A percentile compares a stretch with the other conserved stretches of the same genome.
Evolutionary conservation across 2,888 invertebrate genomes (phyloP).

Genomic region (Ochlodes sylvanus): DNA sequence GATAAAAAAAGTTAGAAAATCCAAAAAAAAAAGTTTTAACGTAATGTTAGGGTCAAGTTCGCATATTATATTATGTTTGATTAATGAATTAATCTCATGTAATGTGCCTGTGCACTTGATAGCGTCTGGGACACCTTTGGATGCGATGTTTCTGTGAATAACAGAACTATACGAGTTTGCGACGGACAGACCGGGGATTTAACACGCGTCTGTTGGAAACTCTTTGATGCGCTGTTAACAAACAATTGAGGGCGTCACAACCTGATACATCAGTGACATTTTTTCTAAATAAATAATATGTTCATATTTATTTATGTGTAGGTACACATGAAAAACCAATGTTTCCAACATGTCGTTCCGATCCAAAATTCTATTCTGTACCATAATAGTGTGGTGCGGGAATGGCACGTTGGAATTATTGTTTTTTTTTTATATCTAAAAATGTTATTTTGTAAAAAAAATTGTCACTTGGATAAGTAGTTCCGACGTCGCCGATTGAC

Average conservation of each 20-base stretch:
- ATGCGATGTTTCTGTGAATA: slow-evolving; percentile 50
- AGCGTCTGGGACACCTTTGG: slow-evolving; percentile 62
- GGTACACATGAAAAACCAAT: too few species aligned
- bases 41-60: slow-evolving; percentile 66
- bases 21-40: slow-evolving; percentile 63
- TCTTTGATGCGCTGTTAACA: slow-evolving; percentile 51
- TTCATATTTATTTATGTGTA: too few species aligned
- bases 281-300: too few species aligned
- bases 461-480: too few species aligned
- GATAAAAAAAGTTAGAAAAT: slow-evolving; percentile 62
- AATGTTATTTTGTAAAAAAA: too few species aligned
- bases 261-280: neutral
- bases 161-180: slow-evolving; percentile 55
- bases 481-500: too few species aligned
- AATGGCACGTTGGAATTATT: too few species aligned
- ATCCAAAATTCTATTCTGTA: too few species aligned
- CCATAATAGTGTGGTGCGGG: too few species aligned
- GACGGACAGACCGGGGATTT: slow-evolving; percentile 57
- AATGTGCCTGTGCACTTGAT: slow-evolving; percentile 80
- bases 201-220: slow-evolving; percentile 56
- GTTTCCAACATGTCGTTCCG: too few species aligned
- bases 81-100: slow-evolving; percentile 76
- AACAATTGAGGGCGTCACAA: slow-evolving; percentile 42
- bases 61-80: slow-evolving; percentile 82
- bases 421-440: too few species aligned